Percentiles rank a stretch among this genome's conserved stretches.
phyloP scores from a whole-genome alignment of 2,888 invertebrate genomes.

The Anorthoa munda region DNA sequence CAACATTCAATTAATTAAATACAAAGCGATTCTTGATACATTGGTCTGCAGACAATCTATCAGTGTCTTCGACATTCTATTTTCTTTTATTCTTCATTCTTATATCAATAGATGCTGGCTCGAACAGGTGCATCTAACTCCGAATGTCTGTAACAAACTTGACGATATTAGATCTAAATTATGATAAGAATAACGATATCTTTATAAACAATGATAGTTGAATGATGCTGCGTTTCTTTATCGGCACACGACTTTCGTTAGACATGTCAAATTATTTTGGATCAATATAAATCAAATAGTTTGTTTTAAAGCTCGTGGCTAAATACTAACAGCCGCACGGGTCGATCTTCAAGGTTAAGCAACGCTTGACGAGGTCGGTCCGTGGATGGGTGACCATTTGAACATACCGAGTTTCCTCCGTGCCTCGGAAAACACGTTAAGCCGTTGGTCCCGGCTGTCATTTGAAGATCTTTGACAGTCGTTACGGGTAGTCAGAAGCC shows the following conservation, averaged over 20 bases:
- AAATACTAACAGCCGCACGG: too few species aligned
- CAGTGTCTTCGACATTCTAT: background rate
- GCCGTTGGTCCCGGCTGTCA: too few species aligned
- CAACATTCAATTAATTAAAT: too few species aligned
- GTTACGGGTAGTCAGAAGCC: too few species aligned
- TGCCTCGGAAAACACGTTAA: too few species aligned
- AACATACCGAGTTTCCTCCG: too few species aligned
- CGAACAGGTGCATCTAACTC: slow-evolving; percentile 47
- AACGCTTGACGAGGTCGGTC: too few species aligned
- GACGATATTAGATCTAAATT: slow-evolving; percentile 19
- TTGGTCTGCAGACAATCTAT: background rate
- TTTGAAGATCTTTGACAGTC: too few species aligned
- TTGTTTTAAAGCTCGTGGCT: too few species aligned
- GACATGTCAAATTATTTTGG: slow-evolving; percentile 76
- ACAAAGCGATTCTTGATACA: too few species aligned
- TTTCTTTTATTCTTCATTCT: background rate
- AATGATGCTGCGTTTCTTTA: slow-evolving; percentile 53
- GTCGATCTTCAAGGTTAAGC: too few species aligned
- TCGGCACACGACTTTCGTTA: slow-evolving; percentile 65
- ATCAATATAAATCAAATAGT: slow-evolving; percentile 1
- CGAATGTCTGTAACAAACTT: slow-evolving; percentile 6
- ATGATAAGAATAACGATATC: slow-evolving; percentile 6
- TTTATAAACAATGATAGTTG: slow-evolving; percentile 6
- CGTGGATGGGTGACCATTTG: too few species aligned
- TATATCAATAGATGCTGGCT: slow-evolving; percentile 8